phyloP scores from a whole-genome alignment of 2,113 vertebrate genomes.

The Desmodus rotundus region DNA sequence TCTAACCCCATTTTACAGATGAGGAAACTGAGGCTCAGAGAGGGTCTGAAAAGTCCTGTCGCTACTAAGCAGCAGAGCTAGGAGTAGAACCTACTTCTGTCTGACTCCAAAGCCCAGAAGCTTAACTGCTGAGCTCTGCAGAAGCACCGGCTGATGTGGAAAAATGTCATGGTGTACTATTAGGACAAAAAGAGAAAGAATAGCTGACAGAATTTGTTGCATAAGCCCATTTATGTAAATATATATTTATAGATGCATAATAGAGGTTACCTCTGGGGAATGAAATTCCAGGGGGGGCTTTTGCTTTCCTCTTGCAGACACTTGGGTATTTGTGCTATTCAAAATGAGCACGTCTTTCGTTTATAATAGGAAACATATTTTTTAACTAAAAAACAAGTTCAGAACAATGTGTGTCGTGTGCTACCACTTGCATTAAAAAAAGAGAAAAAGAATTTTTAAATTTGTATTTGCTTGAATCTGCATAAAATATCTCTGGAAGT shows the following conservation, averaged over 20 bases:
- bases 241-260: conserved; percentile 52
- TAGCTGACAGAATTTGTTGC: conserved; percentile 21
- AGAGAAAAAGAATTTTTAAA: conserved; percentile 45
- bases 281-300: conserved; percentile 41
- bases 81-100: not conserved
- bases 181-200: not conserved
- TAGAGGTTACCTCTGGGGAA: conserved; percentile 51
- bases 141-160: not conserved
- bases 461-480: conserved; percentile 33
- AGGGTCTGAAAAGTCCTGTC: not conserved
- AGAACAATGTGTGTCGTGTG: conserved; percentile 26
- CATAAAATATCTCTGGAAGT: conserved; percentile 7
- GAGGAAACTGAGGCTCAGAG: not conserved
- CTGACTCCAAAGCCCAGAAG: not conserved
- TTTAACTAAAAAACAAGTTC: conserved; percentile 53
- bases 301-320: conserved; percentile 30
- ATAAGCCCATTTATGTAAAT: conserved; percentile 67
- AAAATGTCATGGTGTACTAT: not conserved
- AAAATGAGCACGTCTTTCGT: conserved; percentile 52
- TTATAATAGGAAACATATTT: conserved; percentile 49
- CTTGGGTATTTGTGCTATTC: conserved; percentile 48
- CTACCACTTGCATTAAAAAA: not conserved
- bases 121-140: not conserved
- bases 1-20: conserved; percentile 10
- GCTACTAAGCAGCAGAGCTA: not conserved